Evolutionary conservation across 2,113 vertebrate species (phyloP), one percentile per base, ranked within the genome.

Genomic region (Verasper variegatus): DNA sequence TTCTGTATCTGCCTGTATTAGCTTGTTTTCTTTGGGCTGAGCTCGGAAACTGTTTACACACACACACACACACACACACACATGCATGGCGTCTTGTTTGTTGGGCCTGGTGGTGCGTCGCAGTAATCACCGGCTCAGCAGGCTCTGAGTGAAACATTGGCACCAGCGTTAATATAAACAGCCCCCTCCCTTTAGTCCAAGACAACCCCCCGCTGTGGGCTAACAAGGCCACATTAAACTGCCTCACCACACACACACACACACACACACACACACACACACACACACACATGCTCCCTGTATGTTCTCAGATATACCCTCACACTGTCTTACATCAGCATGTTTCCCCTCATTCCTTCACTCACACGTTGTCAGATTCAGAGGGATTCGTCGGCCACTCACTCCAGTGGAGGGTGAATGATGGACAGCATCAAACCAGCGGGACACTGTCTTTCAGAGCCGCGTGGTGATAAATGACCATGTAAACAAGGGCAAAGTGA

Each of bases 121-220:
- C 94, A 91, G 87, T 93, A 95, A 96, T 95, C 89, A 81, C 90
- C 78, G 61, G 88, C 96, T 74, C 96, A 94, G 96, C 95, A 86
- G 93, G 95, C 92, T 88, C 86, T 82, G 93, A 96, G 92, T 90
- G 93, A 95, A 94, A 94, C 95, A 92, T 85, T 91, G 94, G 95
- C 95, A 92, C 93, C 85, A 71, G 93, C 93, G 94, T 95, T 94
- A 94, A 93, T 92, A 94, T 92, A 96, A 96, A 94, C 95, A 94
- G 86, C 82, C 81, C 67, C 78, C 90, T 84, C 91, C 89, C 90
- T 75, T 81, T 72, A 80, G 85, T 87, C 86, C 88, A 91, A 95
- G 92, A 94, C 94, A 88, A 86, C 95, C 95, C 93, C 96, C 95
- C 58, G 91, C 93, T 89, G 91, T 74, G 91, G 69, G 85, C 93